Evolutionary conservation across 2,113 vertebrate species (phyloP).

Genomic region (Gila orcuttii): DNA sequence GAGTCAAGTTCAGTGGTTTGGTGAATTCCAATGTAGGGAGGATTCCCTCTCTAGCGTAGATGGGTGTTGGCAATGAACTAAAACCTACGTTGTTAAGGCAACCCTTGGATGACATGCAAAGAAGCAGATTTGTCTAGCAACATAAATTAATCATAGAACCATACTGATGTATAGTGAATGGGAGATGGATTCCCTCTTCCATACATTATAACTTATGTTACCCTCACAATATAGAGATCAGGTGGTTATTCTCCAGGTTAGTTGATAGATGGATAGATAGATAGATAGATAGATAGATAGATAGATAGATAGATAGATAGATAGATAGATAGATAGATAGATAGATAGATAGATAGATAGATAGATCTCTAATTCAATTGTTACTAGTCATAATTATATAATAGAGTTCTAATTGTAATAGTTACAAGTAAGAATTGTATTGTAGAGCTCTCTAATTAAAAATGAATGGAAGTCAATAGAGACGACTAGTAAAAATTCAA

Average conservation of each 20-base stretch:
- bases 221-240: neutral
- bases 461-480: too few relatives aligned
- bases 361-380: too few relatives aligned
- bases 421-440: too few relatives aligned
- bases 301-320: neutral
- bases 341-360: neutral
- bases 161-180: neutral
- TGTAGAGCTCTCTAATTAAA: too few relatives aligned
- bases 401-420: too few relatives aligned
- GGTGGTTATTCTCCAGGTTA: neutral
- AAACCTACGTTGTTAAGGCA: slow-evolving; percentile 15
- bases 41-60: neutral
- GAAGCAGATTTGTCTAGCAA: neutral
- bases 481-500: too few relatives aligned
- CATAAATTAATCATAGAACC: slow-evolving; percentile 7
- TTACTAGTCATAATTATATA: too few relatives aligned
- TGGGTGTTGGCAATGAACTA: slow-evolving; percentile 5
- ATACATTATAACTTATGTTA: neutral
- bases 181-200: neutral
- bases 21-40: slow-evolving; percentile 23
- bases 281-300: too few relatives aligned
- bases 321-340: neutral
- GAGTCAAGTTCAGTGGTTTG: slow-evolving; percentile 2
- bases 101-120: slow-evolving; percentile 19
- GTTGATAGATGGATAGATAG: neutral